Evolutionary conservation across 2,113 vertebrate species (phyloP), one percentile per base, ranked within the genome.

Genomic region (Corythoichthys haematopterus): DNA sequence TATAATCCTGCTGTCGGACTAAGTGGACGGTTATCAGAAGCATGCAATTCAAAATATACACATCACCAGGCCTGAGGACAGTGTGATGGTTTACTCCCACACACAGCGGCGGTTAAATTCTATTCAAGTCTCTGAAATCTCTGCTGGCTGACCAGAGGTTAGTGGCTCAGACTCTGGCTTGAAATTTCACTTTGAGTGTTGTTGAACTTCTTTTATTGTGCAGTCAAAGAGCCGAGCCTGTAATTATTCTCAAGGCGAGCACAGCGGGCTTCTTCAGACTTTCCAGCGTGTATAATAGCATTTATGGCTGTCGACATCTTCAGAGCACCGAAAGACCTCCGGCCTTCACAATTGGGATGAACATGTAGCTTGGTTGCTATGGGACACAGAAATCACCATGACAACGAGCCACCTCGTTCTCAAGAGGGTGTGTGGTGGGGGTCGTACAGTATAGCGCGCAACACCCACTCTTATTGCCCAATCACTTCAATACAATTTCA

Each of bases 401-500:
- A 72, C 79, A 87, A 87, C 77, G 1, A 4, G 69, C 65, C 69
- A 79, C 65, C 43, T 60, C 58, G 3, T 84, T 79, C 83, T 77
- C 72, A 56, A 55, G 16, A 12, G n/a, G 6, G 61, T 9, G 14
- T 13, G 51, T 47, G 51, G 56, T 57, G 2, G 47, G 38, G 65
- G 52, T 57, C 70, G 69, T 65, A 74, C 81, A 79, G 40, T 43
- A 43, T 43, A 83, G 81, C 78, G 83, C 75, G 15, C 69, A 74
- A 79, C 84, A 71, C 74, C 80, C 85, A 79, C 79, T 79, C 68
- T 63, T 70, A 74, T 79, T 79, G 71, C 80, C 81, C 74, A 72
- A 48, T 83, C 36, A 59, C 69, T 78, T 69, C 65, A 45, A 84
- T 89, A 80, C 84, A 89, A 85, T 86, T 89, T 88, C 84, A 88